Base-by-base conservation (phyloP, 2,797 vertebrate species). In the Tamandua tetradactyla region DNA sequence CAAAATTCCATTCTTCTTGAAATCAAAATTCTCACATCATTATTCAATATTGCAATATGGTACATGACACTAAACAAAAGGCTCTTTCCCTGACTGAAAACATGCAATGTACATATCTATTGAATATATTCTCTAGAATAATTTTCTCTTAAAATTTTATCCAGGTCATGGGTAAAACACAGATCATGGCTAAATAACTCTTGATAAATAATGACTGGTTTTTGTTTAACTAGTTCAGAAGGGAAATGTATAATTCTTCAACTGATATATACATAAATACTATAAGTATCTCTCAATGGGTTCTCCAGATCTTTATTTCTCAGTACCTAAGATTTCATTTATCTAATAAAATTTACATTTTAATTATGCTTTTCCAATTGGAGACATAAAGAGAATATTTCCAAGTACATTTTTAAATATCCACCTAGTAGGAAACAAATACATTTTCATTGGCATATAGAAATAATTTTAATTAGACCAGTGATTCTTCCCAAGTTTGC, bases 281-380 rank as follows among this genome's bases (percentile, higher is more conserved):
- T 89, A n/a, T n/a, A n/a, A n/a, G n/a, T n/a, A n/a, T n/a, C n/a
- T n/a, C n/a, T n/a, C n/a, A n/a, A n/a, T n/a, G n/a, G 89, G 80
- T 85, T 82, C 94, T 93, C 76, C 83, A 87, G 27, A 80, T 85
- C 72, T 86, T 87, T 32, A 75, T 52, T 92, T 96, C 52, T 89
- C 87, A 89, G 88, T 64, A 76, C 4, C n/a, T 62, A 82, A 14
- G 91, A 93, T 94, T 96, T 92, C 83, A 87, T 87, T 96, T 95
- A 91, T 55, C 75, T 93, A 95, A n/a, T n/a, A n/a, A n/a, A 93
- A 94, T 94, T 92, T 95, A 95, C 76, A 85, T 93, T 95, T 96
- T 95, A n/a, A n/a, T n/a, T n/a, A 95, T 62, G 75, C 44, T 95
- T 95, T 95, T 94, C 91, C 84, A 94, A 95, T 9, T 87, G 52